Evolutionary conservation across 2,797 vertebrate genomes (phyloP).

Genomic region (Chaetodon trifasciatus): DNA sequence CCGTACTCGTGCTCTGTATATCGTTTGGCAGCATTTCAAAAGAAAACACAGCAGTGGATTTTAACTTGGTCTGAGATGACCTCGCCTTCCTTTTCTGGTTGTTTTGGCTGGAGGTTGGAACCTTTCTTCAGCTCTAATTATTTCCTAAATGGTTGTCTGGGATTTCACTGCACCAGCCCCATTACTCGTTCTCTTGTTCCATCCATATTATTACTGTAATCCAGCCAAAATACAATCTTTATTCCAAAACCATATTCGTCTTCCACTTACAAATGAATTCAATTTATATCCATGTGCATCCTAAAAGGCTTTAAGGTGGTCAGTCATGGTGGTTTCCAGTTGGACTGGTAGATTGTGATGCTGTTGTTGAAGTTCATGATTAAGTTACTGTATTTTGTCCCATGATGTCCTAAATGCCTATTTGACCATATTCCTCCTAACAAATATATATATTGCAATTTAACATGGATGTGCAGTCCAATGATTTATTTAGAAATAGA

Average conservation of each 20-base stretch:
- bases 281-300: not conserved
- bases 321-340: not conserved
- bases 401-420: not conserved
- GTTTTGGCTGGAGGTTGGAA: not conserved
- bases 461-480: not conserved
- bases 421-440: not conserved
- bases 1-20: not conserved
- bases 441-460: not conserved
- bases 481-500: not conserved
- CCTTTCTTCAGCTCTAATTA: not conserved
- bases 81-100: not conserved
- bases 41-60: not conserved
- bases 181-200: not conserved
- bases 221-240: not conserved
- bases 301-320: not conserved
- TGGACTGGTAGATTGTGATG: not conserved
- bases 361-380: not conserved
- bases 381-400: not conserved
- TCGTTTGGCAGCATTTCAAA: slow-evolving; percentile 10
- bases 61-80: not conserved
- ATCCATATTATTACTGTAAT: not conserved
- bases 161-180: not conserved
- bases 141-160: not conserved
- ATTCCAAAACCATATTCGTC: not conserved
- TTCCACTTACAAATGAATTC: not conserved